phyloP scores from a whole-genome alignment of 2,797 vertebrate genomes.

The Anniella stebbinsi region DNA sequence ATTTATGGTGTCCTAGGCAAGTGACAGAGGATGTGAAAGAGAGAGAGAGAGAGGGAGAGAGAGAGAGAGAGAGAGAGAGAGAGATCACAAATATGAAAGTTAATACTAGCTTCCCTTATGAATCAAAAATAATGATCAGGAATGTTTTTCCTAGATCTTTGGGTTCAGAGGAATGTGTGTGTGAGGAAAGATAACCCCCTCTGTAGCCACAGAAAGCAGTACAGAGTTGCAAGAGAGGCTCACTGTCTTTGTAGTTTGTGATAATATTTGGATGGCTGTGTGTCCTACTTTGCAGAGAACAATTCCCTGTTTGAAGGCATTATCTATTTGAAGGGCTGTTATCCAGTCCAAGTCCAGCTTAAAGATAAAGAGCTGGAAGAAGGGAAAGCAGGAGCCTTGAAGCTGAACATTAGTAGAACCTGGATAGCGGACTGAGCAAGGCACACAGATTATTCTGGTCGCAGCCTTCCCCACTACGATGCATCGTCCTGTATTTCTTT shows the following conservation, averaged over 20 bases:
- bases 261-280: constrained; percentile 6
- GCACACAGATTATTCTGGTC: neutral
- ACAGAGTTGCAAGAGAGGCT: neutral
- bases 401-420: neutral
- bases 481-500: neutral
- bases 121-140: neutral
- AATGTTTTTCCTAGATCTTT: neutral
- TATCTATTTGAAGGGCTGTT: constrained; percentile 4
- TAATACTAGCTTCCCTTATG: neutral
- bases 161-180: neutral
- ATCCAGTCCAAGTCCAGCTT: neutral
- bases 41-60: neutral
- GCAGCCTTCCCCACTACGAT: neutral
- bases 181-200: neutral
- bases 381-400: neutral
- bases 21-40: too few relatives aligned
- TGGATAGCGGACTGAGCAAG: neutral
- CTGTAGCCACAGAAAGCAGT: neutral
- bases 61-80: neutral
- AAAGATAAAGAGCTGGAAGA: neutral
- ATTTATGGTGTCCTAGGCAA: neutral
- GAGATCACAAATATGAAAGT: neutral
- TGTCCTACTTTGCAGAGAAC: neutral
- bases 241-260: constrained; percentile 7
- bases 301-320: neutral